phyloP scores from a whole-genome alignment of 1,140 invertebrate genomes.

The Popillia japonica region DNA sequence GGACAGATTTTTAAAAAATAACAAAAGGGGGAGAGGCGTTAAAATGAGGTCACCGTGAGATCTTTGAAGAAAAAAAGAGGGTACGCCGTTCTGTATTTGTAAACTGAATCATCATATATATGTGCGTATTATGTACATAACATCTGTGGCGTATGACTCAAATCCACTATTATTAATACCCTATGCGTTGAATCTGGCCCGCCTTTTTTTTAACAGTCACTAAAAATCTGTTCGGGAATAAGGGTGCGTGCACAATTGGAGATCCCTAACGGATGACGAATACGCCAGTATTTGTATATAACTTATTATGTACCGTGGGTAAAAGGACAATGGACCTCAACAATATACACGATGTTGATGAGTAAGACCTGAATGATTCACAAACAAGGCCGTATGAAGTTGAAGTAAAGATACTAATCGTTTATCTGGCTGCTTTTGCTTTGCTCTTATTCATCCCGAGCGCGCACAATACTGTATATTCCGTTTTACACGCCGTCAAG shows the following conservation, averaged over 20 bases:
- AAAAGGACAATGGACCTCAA: slow-evolving; percentile 27
- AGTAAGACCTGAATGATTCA: slow-evolving; percentile 24
- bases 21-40: not conserved
- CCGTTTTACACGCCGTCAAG: no score
- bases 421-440: not conserved
- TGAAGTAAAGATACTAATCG: slow-evolving; percentile 14
- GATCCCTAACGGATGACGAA: not conserved
- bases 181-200: not conserved
- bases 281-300: not conserved
- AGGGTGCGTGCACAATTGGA: not conserved
- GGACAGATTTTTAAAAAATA: not conserved
- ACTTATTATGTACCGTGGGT: slow-evolving; percentile 2
- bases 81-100: not conserved
- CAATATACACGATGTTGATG: not conserved
- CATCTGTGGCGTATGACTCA: slow-evolving; percentile 25
- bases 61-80: not conserved
- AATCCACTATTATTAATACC: slow-evolving; percentile 16
- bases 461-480: slow-evolving; percentile 2
- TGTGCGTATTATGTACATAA: no score
- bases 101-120: slow-evolving; percentile 15
- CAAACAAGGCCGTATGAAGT: slow-evolving; percentile 20
- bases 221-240: slow-evolving; percentile 25
- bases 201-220: not conserved
- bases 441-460: not conserved
- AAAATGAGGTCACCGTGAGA: not conserved